Evolutionary conservation across 1,140 invertebrate species (phyloP), one percentile per base, ranked within the genome.

Genomic region (Lepidostoma basale): DNA sequence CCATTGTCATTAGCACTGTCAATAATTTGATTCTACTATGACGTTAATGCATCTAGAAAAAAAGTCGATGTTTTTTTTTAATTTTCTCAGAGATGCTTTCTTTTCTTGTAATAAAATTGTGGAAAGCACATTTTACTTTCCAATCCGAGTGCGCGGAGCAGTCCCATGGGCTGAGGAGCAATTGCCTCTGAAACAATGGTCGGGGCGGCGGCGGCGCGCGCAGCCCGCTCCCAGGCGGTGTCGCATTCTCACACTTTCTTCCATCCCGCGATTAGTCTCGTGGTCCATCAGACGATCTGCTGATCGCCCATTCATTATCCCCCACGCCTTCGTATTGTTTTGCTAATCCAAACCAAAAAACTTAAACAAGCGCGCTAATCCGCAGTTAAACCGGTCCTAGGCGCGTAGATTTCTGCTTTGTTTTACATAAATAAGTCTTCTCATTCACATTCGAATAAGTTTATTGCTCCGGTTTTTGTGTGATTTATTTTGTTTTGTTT

Each of bases 231-330:
- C 2, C 52, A 18, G 20, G 58, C 52, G 62, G 62, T 54, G 68
- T 70, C 62, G 28, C 28, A 66, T 72, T 72, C 70, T 68, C 70
- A 72, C 70, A 72, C 70, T 72, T 72, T 72, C 70, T 69, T 72
- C 62, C 52, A 45, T 64, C 36, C 25, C 36, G 40, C 47, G 70
- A 70, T 70, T 70, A 70, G 66, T 66, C 62, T 63, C 33, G 10
- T 26, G 36, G 45, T 47, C 16, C 9, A 18, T 58, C 54, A 20
- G 47, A 62, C 26, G n/a, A 39, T 56, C 52, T 6, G 28, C n/a
- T 33, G 26, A n/a, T 36, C 52, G 5, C 6, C 52, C 52, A 33
- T 39, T n/a, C 25, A 16, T 33, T 56, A 56, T 28, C 26, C 3
- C 52, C 26, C 3, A 28, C 23, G 45, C 45, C 45, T 49, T n/a